These are phyloP conservation scores for Spilarctia lutea DNA, from an alignment of 2,888 invertebrate genomes.

Conservation along the genomic window DNA sequence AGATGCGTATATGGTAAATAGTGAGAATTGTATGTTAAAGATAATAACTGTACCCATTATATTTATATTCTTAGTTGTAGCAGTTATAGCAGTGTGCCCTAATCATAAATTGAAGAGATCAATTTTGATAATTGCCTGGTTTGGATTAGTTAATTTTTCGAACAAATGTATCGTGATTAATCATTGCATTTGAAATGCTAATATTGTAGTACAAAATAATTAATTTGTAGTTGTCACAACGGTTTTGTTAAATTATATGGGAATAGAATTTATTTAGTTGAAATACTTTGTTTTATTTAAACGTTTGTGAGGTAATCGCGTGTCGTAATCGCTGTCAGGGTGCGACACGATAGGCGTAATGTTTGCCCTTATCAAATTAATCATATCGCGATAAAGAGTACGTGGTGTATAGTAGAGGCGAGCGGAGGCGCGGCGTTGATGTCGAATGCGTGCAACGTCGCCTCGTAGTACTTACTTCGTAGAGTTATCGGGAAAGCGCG, in stretches of 20 bases:
- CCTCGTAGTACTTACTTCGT: slow-evolving; percentile 57
- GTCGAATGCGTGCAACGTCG: slow-evolving; percentile 62
- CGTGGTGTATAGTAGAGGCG: slow-evolving; percentile 36
- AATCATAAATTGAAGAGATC: slow-evolving; percentile 26
- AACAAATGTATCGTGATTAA: slow-evolving; percentile 44
- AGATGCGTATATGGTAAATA: neutral
- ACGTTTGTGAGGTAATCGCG: slow-evolving; percentile 46
- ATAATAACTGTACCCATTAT: slow-evolving; percentile 14
- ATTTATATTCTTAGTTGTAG: slow-evolving; percentile 13
- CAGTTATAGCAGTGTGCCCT: slow-evolving; percentile 27
- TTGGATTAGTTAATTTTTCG: slow-evolving; percentile 34
- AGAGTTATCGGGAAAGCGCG: slow-evolving; percentile 84
- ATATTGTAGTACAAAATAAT: slow-evolving; percentile 71
- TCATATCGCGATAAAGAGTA: slow-evolving; percentile 70
- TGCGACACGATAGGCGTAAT: slow-evolving; percentile 51
- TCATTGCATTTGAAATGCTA: slow-evolving; percentile 55
- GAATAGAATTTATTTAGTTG: slow-evolving; percentile 75
- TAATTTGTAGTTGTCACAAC: slow-evolving; percentile 67
- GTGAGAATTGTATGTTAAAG: slow-evolving; percentile 6
- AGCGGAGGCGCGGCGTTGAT: slow-evolving; percentile 64
- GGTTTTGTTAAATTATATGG: slow-evolving; percentile 66
- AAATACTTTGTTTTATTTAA: slow-evolving; percentile 67
- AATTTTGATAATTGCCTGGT: slow-evolving; percentile 33
- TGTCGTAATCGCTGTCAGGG: slow-evolving; percentile 48
- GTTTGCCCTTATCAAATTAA: slow-evolving; percentile 68